phyloP scores from a whole-genome alignment of 1,140 invertebrate species.

The Kradibia gibbosae region DNA sequence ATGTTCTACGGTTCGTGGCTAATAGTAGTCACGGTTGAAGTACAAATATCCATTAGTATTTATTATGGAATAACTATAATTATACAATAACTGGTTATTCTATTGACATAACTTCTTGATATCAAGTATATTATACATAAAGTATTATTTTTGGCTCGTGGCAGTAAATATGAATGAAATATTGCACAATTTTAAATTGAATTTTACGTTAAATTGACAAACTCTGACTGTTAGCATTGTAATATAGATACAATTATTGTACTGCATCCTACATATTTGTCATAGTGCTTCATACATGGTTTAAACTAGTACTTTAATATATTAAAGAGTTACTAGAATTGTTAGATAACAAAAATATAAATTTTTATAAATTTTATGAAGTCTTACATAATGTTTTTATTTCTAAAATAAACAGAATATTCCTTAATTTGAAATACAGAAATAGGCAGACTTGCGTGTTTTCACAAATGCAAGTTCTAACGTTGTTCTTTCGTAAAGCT shows the following conservation, averaged over 20 bases:
- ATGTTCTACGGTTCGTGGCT: background rate
- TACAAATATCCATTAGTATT: conserved; percentile 18
- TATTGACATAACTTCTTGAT: background rate
- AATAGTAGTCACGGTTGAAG: conserved; percentile 5
- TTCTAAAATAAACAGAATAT: background rate
- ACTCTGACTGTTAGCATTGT: background rate
- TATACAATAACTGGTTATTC: background rate
- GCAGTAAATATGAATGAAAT: background rate
- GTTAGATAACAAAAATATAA: background rate
- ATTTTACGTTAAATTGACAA: background rate
- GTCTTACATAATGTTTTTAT: background rate
- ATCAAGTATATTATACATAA: background rate
- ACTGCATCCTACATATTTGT: background rate
- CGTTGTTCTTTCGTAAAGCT: background rate
- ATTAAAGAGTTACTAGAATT: background rate
- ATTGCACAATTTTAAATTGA: background rate
- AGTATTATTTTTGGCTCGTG: background rate
- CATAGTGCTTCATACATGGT: background rate
- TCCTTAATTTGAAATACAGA: background rate
- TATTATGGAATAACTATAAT: background rate
- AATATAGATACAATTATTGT: background rate
- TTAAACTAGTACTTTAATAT: background rate
- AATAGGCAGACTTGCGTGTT: background rate
- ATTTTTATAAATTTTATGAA: background rate
- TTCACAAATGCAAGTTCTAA: background rate